A percentile compares a stretch with the other conserved stretches of the same genome.
Conservation (phyloP, 1,140 invertebrate genomes). For the Tachypleus tridentatus region DNA sequence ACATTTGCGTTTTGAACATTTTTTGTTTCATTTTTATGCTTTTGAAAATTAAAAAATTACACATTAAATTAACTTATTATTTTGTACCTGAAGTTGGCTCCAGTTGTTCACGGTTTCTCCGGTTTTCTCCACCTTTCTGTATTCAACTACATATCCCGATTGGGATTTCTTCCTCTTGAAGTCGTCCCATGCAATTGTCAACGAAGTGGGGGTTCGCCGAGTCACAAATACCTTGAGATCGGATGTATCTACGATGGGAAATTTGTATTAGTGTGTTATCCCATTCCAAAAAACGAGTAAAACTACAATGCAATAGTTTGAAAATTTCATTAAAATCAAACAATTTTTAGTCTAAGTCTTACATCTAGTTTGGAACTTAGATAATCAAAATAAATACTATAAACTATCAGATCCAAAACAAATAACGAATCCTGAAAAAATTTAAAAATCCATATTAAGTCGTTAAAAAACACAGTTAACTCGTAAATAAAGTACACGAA, state of each 20-base stretch:
- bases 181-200: constrained; percentile 34
- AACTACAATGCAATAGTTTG: neutral
- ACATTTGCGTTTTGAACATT: no score
- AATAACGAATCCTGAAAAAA: neutral
- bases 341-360: neutral
- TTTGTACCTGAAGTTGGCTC: constrained; percentile 17
- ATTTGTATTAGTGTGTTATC: neutral
- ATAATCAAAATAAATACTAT: neutral
- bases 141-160: constrained; percentile 24
- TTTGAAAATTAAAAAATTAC: no score
- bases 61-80: no score
- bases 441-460: no score
- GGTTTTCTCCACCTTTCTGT: constrained; percentile 7
- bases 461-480: no score
- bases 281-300: neutral
- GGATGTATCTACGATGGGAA: constrained; percentile 8
- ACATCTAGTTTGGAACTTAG: no score
- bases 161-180: constrained; percentile 28
- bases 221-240: constrained; percentile 31
- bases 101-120: constrained; percentile 10
- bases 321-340: neutral
- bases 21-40: no score
- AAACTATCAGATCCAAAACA: neutral
- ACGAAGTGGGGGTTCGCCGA: constrained; percentile 21
- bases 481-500: no score